Evolutionary conservation across 2,797 vertebrate genomes (phyloP).

Genomic region (Enteromius viviparus): DNA sequence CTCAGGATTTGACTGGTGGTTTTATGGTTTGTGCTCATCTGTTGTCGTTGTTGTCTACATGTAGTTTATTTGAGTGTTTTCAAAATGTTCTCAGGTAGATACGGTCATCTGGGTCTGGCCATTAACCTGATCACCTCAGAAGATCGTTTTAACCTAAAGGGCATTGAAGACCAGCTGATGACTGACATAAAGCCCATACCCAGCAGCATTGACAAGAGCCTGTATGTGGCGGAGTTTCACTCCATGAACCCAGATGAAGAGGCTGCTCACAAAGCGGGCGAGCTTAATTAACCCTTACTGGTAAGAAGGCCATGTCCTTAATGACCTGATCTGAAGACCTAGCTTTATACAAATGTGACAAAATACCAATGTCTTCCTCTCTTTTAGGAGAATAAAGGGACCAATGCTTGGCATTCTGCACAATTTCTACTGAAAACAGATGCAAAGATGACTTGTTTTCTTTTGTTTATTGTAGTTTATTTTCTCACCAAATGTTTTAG

Average conservation of each 20-base stretch:
- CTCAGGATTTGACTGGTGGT: not conserved
- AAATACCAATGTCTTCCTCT: not conserved
- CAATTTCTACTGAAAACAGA: constrained; percentile 54
- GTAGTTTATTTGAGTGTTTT: not conserved
- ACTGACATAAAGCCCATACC: constrained; percentile 86
- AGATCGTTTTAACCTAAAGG: constrained; percentile 84
- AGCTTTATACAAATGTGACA: not conserved
- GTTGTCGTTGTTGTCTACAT: not conserved
- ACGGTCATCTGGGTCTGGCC: constrained; percentile 82
- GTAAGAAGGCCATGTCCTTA: constrained; percentile 25
- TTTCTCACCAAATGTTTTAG: constrained; percentile 16
- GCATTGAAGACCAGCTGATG: constrained; percentile 82
- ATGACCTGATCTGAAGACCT: not conserved
- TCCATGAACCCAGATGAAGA: constrained; percentile 71
- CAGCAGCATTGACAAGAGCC: constrained; percentile 82
- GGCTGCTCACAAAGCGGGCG: constrained; percentile 37
- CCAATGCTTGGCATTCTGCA: constrained; percentile 63
- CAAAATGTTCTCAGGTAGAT: constrained; percentile 70
- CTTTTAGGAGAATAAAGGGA: constrained; percentile 51
- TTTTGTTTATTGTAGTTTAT: constrained; percentile 12
- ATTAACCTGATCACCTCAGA: constrained; percentile 86
- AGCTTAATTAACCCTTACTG: constrained; percentile 63
- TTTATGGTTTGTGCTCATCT: not conserved
- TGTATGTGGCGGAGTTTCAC: constrained; percentile 84
- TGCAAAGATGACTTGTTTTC: constrained; percentile 53